Conservation (phyloP, 2,797 vertebrate species). For the Aplochiton taeniatus region DNA sequence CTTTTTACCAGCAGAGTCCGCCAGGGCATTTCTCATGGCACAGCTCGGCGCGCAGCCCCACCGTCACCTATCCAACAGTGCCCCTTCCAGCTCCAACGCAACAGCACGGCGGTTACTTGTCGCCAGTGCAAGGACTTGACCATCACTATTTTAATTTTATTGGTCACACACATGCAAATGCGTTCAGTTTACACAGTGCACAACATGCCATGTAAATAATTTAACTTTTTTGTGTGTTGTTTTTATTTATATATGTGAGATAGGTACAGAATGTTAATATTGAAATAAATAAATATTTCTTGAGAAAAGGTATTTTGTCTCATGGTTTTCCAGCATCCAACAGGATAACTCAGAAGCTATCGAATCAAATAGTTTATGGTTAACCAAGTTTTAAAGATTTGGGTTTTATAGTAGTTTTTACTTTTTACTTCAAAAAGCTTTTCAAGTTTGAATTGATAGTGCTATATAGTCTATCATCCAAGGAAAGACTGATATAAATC, state of each 20-base stretch:
- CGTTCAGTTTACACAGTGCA: constrained; percentile 85
- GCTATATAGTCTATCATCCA: no score
- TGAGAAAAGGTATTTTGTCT: background rate
- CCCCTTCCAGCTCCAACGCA: constrained; percentile 77
- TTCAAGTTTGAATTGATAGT: no score
- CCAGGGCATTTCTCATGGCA: constrained; percentile 87
- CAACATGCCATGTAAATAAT: constrained; percentile 80
- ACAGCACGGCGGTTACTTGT: constrained; percentile 85
- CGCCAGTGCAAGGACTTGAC: constrained; percentile 87
- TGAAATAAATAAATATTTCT: constrained; percentile 62
- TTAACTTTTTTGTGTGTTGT: constrained; percentile 11
- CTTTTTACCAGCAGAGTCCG: constrained; percentile 80
- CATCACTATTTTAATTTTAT: constrained; percentile 93
- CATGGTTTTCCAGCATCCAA: background rate
- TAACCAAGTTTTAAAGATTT: no score
- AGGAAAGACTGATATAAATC: no score
- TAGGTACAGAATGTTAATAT: constrained; percentile 35
- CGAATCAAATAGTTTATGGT: no score
- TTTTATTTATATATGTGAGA: constrained; percentile 57
- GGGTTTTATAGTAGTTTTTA: no score
- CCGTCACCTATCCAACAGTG: constrained; percentile 82
- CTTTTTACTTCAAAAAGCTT: no score
- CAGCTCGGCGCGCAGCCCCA: constrained; percentile 78
- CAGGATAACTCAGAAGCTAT: no score
- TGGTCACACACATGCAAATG: constrained; percentile 85